Evolutionary conservation across 2,113 vertebrate genomes (phyloP).

Genomic region (Gambusia holbrooki): DNA sequence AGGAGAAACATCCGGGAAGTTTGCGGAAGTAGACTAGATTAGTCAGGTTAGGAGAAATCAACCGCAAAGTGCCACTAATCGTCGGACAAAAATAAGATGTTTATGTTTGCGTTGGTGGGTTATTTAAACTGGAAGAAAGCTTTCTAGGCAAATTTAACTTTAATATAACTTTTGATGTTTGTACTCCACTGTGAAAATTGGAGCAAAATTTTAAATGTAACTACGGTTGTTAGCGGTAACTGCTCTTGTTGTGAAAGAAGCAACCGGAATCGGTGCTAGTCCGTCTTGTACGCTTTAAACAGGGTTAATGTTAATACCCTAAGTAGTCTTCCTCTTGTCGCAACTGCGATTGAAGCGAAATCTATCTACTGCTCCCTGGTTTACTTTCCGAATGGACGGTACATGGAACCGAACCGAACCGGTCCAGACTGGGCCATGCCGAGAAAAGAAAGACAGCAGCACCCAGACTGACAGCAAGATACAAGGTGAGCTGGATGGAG

Average conservation of each 20-base stretch:
- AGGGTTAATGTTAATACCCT: not conserved
- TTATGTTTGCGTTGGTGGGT: not conserved
- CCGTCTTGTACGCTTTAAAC: accelerated
- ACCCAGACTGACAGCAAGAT: constrained; percentile 72
- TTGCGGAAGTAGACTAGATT: constrained; percentile 32
- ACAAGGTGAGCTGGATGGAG: constrained; percentile 66
- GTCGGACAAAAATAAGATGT: constrained; percentile 4
- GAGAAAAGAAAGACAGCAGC: constrained; percentile 53
- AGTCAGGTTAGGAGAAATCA: not conserved
- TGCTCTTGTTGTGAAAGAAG: constrained; percentile 26
- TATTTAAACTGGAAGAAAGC: no score
- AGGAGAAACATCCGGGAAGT: constrained; percentile 9
- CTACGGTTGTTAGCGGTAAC: not conserved
- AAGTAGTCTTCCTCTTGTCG: not conserved
- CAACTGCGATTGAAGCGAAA: no score
- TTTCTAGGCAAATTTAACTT: no score
- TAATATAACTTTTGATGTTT: not conserved
- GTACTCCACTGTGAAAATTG: not conserved
- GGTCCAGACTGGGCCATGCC: constrained; percentile 7
- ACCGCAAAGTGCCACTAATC: not conserved
- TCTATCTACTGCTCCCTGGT: no score
- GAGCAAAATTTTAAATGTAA: not conserved
- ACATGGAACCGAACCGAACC: constrained; percentile 16
- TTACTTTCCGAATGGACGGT: constrained; percentile 57
- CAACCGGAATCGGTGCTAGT: not conserved